Evolutionary conservation across 2,113 vertebrate species (phyloP), one percentile per base, ranked within the genome.

Genomic region (Sphyrna mokarran): DNA sequence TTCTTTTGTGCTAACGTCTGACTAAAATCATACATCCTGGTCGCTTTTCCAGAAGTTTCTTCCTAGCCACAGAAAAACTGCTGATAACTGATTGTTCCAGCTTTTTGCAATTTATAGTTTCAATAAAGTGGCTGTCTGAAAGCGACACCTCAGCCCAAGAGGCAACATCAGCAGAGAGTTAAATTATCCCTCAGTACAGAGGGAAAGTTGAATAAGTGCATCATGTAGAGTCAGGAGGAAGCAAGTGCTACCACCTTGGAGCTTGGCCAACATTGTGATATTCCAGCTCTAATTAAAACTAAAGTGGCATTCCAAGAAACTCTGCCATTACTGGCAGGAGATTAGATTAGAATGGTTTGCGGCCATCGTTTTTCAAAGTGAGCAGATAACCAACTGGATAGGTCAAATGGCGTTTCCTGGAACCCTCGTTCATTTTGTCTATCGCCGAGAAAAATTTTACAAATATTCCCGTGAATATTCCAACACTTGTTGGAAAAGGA

Each of bases 131-230:
- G 68, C 69, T 33, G 26, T 95, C 94, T 33, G 69, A 95, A 95
- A 95, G 54, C 70, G 68, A 95, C 94, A 95, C 68, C 94, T 29
- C 94, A 54, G 69, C 69, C 94, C 94, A 95, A 68, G 94, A 95
- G 69, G 43, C 94, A 70, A 48, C 93, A 95, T 95, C 69, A 54
- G 37, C 23, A 8, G 69, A 68, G 94, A 95, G 94, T 72, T 54
- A 95, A 95, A 95, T 95, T 54, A 54, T 69, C 94, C 72, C 68
- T 69, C 43, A 29, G 14, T 76, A 43, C 94, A 95, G 68, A 16
- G 69, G 89, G 3, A 95, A 72, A 54, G 94, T 69, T 13, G 13
- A 63, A 63, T 13, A 63, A 63, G 61, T 63, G 61, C 61, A 63
- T 63, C 61, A 63, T 11, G 61, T 63, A 9, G 13, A 63, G 61